Percentiles rank a stretch among this genome's conserved stretches.
These are phyloP conservation scores for Bathynomus jamesi DNA, from an alignment of 1,140 invertebrate species.

Conservation along the genomic window DNA sequence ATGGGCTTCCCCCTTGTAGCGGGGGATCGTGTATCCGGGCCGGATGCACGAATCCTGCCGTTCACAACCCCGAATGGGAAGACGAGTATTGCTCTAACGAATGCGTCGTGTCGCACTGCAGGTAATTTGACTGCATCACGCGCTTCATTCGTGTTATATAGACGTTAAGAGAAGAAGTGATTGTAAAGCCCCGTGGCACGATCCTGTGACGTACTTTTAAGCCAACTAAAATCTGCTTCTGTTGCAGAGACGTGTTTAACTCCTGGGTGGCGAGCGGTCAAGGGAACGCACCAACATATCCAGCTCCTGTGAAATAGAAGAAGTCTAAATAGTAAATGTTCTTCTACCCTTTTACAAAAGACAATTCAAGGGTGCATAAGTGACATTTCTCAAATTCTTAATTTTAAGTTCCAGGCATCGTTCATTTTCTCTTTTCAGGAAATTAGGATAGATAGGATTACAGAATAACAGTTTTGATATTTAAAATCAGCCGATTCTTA, in stretches of 20 bases:
- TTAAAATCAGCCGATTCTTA: no score
- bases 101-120: conserved; percentile 93
- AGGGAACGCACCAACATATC: conserved; percentile 44
- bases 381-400: no score
- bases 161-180: neutral
- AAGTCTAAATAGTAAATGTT: no score
- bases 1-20: neutral
- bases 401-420: no score
- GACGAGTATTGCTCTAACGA: conserved; percentile 96
- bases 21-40: conserved; percentile 62
- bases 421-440: no score
- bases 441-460: no score
- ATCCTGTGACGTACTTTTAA: neutral
- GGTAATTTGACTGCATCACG: conserved; percentile 42
- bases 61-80: conserved; percentile 90
- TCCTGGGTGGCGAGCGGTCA: conserved; percentile 79
- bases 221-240: neutral
- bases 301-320: conserved; percentile 37
- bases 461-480: no score
- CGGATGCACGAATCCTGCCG: conserved; percentile 81
- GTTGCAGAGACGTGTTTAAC: conserved; percentile 78
- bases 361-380: no score
- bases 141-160: neutral
- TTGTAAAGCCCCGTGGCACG: neutral
- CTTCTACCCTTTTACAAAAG: no score